Percentiles rank a stretch among this genome's conserved stretches.
Conservation (phyloP, 2,888 invertebrate genomes). For the Meteorus colon region DNA sequence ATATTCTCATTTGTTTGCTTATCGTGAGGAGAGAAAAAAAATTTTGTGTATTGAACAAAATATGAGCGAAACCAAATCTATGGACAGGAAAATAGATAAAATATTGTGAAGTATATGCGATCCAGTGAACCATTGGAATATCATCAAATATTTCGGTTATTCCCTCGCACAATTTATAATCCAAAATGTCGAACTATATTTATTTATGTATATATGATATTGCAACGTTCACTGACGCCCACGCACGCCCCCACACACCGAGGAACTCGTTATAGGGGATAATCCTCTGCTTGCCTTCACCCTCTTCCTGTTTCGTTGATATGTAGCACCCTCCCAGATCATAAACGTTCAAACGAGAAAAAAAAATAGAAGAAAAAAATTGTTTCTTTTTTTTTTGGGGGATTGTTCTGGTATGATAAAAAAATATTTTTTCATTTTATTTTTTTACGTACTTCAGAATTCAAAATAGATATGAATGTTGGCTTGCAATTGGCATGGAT, state of each 20-base stretch:
- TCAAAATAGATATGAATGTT: not conserved
- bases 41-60: too few species aligned
- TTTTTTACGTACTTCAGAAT: not conserved
- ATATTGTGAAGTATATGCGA: not conserved
- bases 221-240: conserved; percentile 5
- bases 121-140: conserved; percentile 1
- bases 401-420: not conserved
- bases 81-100: not conserved
- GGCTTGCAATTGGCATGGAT: not conserved
- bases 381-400: not conserved
- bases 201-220: conserved; percentile 15
- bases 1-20: not conserved
- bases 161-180: conserved; percentile 15
- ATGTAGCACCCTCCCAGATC: not conserved
- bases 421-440: not conserved
- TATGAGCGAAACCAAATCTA: not conserved
- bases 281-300: conserved; percentile 28
- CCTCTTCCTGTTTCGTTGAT: conserved; percentile 10
- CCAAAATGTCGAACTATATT: not conserved
- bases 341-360: conserved; percentile 16
- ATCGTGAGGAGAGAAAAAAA: too few species aligned
- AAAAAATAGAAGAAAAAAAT: not conserved
- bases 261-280: conserved; percentile 35
- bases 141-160: conserved; percentile 11
- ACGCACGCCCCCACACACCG: conserved; percentile 16